These are phyloP conservation scores for Ischnura elegans DNA, from an alignment of 2,888 invertebrate genomes.

Conservation along the genomic window DNA sequence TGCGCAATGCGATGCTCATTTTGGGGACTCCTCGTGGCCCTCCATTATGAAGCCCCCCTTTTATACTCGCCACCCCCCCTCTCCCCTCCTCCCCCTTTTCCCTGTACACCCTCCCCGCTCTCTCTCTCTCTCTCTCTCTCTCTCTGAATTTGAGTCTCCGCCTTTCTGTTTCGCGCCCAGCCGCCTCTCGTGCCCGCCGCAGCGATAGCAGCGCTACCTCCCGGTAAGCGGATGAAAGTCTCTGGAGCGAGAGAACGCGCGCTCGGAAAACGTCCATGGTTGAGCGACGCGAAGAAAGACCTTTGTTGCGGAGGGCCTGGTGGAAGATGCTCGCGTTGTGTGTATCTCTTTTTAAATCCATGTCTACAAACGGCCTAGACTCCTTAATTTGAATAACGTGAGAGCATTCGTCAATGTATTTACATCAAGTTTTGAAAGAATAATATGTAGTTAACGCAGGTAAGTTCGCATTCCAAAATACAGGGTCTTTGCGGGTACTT, in stretches of 20 bases:
- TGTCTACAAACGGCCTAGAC: no score
- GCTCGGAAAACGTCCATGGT: background rate
- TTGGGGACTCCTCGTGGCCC: background rate
- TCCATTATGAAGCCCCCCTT: slow-evolving; percentile 27
- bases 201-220: slow-evolving; percentile 8
- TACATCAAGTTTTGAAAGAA: no score
- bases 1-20: background rate
- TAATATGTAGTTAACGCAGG: no score
- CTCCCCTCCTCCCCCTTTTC: no score
- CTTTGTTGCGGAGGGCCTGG: background rate
- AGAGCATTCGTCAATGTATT: no score
- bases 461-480: no score
- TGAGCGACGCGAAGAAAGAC: background rate
- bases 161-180: slow-evolving; percentile 55
- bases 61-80: background rate
- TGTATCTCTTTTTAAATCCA: no score
- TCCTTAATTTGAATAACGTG: no score
- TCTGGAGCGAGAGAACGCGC: background rate
- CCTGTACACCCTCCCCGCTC: background rate
- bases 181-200: background rate
- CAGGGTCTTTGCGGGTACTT: no score
- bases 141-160: background rate
- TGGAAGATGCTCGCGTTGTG: background rate
- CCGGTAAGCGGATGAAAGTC: background rate
- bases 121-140: background rate